Evolutionary conservation across 2,888 invertebrate species (phyloP).

Genomic region (Drosophila anomalata): DNA sequence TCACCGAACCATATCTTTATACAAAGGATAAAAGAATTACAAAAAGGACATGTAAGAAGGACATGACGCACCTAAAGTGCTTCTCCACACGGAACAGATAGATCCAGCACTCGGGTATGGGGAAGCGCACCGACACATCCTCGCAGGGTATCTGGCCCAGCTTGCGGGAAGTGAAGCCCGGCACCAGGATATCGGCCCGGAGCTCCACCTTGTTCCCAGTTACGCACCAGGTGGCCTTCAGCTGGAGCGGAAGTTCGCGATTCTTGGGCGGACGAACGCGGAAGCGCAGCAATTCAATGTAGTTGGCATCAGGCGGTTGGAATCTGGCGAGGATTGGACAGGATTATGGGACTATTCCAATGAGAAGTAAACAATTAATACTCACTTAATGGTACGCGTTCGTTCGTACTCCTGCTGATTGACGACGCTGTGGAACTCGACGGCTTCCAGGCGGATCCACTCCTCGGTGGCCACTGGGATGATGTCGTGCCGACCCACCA

Average conservation of each 20-base stretch:
- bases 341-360: background rate
- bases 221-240: constrained; percentile 95
- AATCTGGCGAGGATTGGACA: constrained; percentile 86
- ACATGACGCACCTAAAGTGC: constrained; percentile 88
- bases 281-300: constrained; percentile 98
- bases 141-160: constrained; percentile 98
- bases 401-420: constrained; percentile 95
- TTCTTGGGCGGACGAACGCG: constrained; percentile 97
- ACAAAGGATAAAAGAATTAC: background rate
- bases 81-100: constrained; percentile 99
- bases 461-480: constrained; percentile 99
- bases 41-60: constrained; percentile 10
- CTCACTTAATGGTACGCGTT: constrained; percentile 92
- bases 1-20: constrained; percentile 95
- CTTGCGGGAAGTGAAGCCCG: constrained; percentile 97
- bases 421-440: constrained; percentile 97
- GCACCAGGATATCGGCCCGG: constrained; percentile 97
- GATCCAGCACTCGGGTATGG: constrained; percentile 99
- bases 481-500: constrained; percentile 99
- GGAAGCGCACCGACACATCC: constrained; percentile 97
- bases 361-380: background rate
- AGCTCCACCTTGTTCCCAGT: constrained; percentile 97
- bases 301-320: constrained; percentile 98
- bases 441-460: constrained; percentile 98
- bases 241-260: constrained; percentile 97